These are phyloP conservation scores for Pangasius krempfi DNA, from an alignment of 2,797 vertebrate species.

Conservation along the genomic window DNA sequence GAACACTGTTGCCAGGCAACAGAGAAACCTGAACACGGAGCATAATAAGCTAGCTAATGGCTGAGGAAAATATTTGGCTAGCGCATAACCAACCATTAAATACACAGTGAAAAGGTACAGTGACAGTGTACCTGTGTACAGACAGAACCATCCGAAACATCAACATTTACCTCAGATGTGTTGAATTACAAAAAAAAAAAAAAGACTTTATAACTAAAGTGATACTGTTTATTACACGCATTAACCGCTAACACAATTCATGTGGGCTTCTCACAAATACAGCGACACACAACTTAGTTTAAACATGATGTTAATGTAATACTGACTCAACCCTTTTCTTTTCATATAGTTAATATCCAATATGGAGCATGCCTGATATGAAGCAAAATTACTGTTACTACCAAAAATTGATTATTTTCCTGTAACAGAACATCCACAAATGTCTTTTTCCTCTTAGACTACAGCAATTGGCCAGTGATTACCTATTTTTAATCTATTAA, in stretches of 20 bases:
- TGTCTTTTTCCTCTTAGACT: not conserved
- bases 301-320: not conserved
- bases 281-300: not conserved
- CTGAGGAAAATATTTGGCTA: not conserved
- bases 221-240: not conserved
- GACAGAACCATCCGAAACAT: not conserved
- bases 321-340: not conserved
- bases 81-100: not conserved
- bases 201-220: not conserved
- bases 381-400: not conserved
- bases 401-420: not conserved
- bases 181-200: not conserved
- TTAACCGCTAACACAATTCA: not conserved
- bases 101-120: not conserved
- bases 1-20: conserved; percentile 1
- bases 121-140: not conserved
- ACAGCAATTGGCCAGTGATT: not conserved
- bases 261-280: not conserved
- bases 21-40: not conserved
- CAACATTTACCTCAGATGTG: not conserved
- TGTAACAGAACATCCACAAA: not conserved
- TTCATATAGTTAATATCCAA: not conserved
- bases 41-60: not conserved
- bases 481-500: not conserved
- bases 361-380: not conserved